These are phyloP conservation scores for Nasonovia ribisnigri DNA, from an alignment of 2,888 invertebrate genomes.

Conservation along the genomic window DNA sequence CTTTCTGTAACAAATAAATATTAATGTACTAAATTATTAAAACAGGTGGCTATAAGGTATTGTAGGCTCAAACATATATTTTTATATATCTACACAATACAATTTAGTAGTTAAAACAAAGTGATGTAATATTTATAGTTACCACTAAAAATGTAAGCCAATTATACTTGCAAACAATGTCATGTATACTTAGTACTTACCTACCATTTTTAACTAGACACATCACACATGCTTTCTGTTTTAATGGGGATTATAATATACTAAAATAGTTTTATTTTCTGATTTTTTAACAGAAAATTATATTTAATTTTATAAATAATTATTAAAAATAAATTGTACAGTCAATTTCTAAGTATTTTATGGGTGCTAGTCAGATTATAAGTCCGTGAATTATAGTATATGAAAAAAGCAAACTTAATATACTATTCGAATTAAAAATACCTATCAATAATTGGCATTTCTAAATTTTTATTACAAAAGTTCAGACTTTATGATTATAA, in stretches of 20 bases:
- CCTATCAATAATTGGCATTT: background rate
- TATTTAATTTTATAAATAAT: background rate
- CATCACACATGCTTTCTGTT: no score
- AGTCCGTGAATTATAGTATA: background rate
- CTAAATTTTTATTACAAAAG: background rate
- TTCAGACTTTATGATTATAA: background rate
- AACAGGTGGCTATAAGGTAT: no score
- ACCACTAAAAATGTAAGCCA: background rate
- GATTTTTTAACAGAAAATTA: background rate
- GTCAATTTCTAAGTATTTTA: background rate
- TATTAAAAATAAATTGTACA: background rate
- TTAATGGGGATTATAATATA: no score
- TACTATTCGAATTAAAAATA: background rate
- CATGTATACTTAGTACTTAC: background rate
- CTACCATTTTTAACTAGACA: background rate
- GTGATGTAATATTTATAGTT: background rate
- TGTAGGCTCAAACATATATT: no score
- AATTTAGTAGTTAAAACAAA: background rate
- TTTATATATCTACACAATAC: no score
- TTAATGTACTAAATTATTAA: no score
- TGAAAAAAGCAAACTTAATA: background rate
- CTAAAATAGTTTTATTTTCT: no score
- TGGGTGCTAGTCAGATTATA: background rate
- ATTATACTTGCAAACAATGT: background rate
- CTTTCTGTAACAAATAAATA: no score